Conservation (phyloP, 2,888 invertebrate genomes). For the Raillietiella orientalis region DNA sequence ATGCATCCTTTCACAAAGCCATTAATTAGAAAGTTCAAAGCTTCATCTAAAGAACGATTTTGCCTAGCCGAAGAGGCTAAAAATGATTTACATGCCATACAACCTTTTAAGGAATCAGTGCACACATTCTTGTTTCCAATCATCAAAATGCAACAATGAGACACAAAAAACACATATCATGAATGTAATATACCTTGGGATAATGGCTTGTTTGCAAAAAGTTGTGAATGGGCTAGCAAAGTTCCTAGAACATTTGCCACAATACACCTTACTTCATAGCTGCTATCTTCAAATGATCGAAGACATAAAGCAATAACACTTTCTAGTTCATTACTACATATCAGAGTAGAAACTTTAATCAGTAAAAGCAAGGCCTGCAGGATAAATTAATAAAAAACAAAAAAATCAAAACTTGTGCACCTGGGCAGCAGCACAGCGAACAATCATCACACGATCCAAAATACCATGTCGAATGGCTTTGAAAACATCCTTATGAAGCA, state of each 20-base stretch:
- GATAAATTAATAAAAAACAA: conserved; percentile 1
- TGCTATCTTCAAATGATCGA: conserved; percentile 63
- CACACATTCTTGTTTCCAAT: no score
- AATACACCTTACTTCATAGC: conserved; percentile 64
- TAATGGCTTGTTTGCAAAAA: conserved; percentile 11
- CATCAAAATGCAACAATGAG: no score
- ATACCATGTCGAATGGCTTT: conserved; percentile 60
- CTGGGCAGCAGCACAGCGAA: conserved; percentile 65
- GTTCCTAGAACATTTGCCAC: conserved; percentile 72
- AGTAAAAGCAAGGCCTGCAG: conserved; percentile 51
- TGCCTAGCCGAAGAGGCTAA: no score
- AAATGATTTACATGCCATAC: no score
- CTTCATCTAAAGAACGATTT: conserved; percentile 77
- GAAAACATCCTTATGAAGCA: conserved; percentile 58
- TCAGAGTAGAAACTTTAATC: conserved; percentile 49
- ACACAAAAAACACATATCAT: background rate
- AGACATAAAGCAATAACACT: conserved; percentile 67
- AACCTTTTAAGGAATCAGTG: no score
- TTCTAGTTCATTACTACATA: conserved; percentile 65
- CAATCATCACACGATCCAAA: conserved; percentile 67
- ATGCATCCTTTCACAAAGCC: conserved; percentile 81
- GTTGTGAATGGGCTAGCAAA: conserved; percentile 51
- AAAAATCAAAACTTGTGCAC: conserved; percentile 11
- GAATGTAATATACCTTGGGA: conserved; percentile 1
- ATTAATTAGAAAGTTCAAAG: conserved; percentile 57